Evolutionary conservation across 2,113 vertebrate species (phyloP).

Genomic region (Cricetomys ansorgei): DNA sequence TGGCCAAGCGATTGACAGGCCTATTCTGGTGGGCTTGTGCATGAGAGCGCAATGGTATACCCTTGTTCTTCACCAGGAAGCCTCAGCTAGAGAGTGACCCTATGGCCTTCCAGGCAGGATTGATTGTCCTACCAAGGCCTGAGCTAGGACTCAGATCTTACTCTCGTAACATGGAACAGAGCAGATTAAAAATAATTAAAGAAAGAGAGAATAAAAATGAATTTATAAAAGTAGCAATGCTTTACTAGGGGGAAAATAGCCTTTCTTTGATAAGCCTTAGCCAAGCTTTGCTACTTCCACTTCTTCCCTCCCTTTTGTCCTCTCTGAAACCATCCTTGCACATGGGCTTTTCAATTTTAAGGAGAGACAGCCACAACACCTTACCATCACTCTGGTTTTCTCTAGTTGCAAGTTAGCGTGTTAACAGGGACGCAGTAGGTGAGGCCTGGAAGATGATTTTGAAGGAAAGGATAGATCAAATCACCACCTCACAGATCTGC

Average conservation of each 20-base stretch:
- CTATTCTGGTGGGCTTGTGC: not conserved
- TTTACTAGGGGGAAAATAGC: not conserved
- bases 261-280: not conserved
- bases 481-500: not conserved
- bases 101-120: too few relatives aligned
- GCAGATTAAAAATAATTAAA: not conserved
- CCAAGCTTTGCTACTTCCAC: not conserved
- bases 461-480: not conserved
- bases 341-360: too few relatives aligned
- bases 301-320: not conserved
- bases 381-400: not conserved
- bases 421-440: not conserved
- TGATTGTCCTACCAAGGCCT: not conserved
- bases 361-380: not conserved
- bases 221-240: not conserved
- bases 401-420: not conserved
- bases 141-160: not conserved
- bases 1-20: not conserved
- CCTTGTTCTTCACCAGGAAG: not conserved
- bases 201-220: not conserved
- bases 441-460: not conserved
- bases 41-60: not conserved
- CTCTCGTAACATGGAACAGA: not conserved
- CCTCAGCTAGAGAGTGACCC: not conserved
- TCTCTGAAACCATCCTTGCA: not conserved